Base-by-base conservation (phyloP, 2,888 invertebrate genomes). In the Antheraea yamamai region DNA sequence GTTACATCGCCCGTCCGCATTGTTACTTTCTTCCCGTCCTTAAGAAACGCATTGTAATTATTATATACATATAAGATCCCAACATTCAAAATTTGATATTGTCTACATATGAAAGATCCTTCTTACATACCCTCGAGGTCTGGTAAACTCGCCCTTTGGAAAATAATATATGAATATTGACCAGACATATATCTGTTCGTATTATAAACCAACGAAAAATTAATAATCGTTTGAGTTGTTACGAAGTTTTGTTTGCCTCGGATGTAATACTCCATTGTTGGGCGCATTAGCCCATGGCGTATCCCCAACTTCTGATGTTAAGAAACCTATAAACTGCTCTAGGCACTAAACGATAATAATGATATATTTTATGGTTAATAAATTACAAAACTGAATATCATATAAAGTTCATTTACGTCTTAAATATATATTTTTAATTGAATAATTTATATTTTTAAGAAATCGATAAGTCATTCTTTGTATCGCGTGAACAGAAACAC, bases 211-310 rank as follows among this genome's bases (percentile, higher is more conserved):
- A 1, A 14, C 26, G 26, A 66, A 30, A 12, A 66, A 66, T 66
- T 30, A 26, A 66, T 66, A 66, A 26, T 66, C 64, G 12, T 30
- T 66, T 26, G 64, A 66, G 16, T 66, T 66, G 26, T 66, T 66
- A 66, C 7, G 64, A 66, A 26, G 64, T 66, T 66, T 30, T 66
- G 6, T 66, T 66, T 66, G 64, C 64, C 64, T 66, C 30, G 64
- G 30, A 30, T 30, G 26, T 66, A 66, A 66, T 66, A 66, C 26
- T 6, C 64, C 64, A 66, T 12, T 30, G 64, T 26, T 12, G 1
- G 16, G 18, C 26, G 10, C 30, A 12, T 61, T 61, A 61, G 61
- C 61, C 61, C 12, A 23, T 16, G 64, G 64, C 26, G 16, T 66
- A 30, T 16, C 10, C 23, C 61, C 23, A 3, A 23, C 23, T 61